Evolutionary conservation across 2,888 invertebrate species (phyloP).

Genomic region (Diabrotica balteata): DNA sequence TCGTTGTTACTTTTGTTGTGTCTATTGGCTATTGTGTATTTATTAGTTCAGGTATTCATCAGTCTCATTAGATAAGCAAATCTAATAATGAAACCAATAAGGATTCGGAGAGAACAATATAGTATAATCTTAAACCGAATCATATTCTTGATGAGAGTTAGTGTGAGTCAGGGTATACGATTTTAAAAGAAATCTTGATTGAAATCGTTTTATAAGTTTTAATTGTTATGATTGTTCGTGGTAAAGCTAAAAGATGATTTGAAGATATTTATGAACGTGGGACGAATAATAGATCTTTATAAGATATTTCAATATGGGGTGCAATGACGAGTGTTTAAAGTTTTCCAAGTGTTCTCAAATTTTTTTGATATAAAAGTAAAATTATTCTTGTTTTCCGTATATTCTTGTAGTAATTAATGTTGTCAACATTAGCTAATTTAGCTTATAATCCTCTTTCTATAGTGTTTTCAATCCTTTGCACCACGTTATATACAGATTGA

Average conservation of each 20-base stretch:
- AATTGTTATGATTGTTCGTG: constrained; percentile 19
- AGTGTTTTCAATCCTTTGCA: too few relatives aligned
- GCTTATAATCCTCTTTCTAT: too few relatives aligned
- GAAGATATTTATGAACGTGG: too few relatives aligned
- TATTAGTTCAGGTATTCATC: constrained; percentile 32
- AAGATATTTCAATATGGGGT: too few relatives aligned
- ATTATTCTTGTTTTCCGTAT: too few relatives aligned
- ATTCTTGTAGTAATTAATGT: too few relatives aligned
- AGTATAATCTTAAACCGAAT: constrained; percentile 21
- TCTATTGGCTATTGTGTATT: constrained; percentile 34
- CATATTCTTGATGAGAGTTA: constrained; percentile 20
- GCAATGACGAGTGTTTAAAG: too few relatives aligned
- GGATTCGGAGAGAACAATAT: constrained; percentile 21
- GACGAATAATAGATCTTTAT: too few relatives aligned
- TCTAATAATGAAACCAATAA: constrained; percentile 34
- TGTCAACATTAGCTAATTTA: too few relatives aligned
- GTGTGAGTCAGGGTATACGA: constrained; percentile 15
- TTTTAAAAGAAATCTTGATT: constrained; percentile 23
- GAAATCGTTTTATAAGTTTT: constrained; percentile 20
- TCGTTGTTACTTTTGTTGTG: constrained; percentile 27
- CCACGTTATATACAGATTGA: too few relatives aligned
- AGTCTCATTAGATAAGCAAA: constrained; percentile 39
- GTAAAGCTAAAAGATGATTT: neutral
- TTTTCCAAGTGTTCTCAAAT: too few relatives aligned
- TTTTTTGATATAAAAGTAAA: too few relatives aligned